Evolutionary conservation across 2,888 invertebrate genomes (phyloP).

Genomic region (Ormyrus labotus): DNA sequence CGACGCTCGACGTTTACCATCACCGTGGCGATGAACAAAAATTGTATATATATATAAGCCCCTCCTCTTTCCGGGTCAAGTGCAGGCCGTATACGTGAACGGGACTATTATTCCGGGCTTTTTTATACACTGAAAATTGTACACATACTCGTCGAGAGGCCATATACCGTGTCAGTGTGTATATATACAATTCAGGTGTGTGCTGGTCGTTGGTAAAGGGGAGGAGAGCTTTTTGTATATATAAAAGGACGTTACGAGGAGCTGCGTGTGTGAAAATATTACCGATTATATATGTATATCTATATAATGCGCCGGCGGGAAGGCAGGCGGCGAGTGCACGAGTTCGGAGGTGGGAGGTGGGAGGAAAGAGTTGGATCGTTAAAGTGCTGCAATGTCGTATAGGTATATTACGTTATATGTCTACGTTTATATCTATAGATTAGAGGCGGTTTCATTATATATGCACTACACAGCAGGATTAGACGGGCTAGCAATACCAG

Average conservation of each 20-base stretch:
- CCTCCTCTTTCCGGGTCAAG: conserved; percentile 31
- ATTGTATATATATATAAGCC: not conserved
- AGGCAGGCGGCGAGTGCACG: not conserved
- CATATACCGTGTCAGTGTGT: not conserved
- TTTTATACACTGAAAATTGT: conserved; percentile 13
- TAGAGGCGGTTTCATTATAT: conserved; percentile 7
- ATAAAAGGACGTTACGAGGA: not conserved
- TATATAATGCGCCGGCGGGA: not conserved
- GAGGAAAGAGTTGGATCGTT: conserved; percentile 33
- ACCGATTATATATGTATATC: conserved; percentile 5
- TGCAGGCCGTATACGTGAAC: conserved; percentile 3
- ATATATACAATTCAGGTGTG: conserved; percentile 3
- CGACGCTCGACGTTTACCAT: too few species aligned
- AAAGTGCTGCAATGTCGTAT: conserved; percentile 47
- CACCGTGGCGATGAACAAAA: not conserved
- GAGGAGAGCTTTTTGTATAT: not conserved
- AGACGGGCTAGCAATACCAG: conserved; percentile 25
- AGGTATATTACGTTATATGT: conserved; percentile 31
- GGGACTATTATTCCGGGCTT: conserved; percentile 16
- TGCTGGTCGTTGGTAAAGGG: not conserved
- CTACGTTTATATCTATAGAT: not conserved
- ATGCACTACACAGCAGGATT: conserved; percentile 22
- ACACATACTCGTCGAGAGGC: not conserved
- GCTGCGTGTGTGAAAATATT: conserved; percentile 12
- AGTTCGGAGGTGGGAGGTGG: conserved; percentile 5